A percentile compares a stretch with the other conserved stretches of the same genome.
phyloP scores from a whole-genome alignment of 2,888 invertebrate species.

The Cephus nigrinus region DNA sequence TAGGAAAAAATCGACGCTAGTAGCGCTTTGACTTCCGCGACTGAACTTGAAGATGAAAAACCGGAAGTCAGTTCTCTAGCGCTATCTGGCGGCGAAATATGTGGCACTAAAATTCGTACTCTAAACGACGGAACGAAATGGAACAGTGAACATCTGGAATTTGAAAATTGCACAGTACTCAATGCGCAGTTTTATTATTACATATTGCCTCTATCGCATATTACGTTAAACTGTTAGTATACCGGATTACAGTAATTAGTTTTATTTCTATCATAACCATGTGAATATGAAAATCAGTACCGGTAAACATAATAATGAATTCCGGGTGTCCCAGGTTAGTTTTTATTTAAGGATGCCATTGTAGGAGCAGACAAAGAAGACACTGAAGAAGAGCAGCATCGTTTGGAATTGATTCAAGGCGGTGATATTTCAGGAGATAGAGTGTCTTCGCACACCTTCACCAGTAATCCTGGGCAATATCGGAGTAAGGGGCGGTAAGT shows the following conservation, averaged over 20 bases:
- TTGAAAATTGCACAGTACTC: background rate
- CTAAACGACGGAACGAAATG: background rate
- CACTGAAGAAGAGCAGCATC: background rate
- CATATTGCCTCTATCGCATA: background rate
- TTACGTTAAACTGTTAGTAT: background rate
- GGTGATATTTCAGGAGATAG: background rate
- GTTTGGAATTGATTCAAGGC: background rate
- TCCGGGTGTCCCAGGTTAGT: background rate
- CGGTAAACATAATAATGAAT: background rate
- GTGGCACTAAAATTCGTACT: background rate
- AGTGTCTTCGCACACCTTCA: background rate
- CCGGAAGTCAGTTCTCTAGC: background rate
- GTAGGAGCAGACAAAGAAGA: background rate
- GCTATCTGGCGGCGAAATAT: background rate
- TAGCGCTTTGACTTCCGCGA: slow-evolving; percentile 36
- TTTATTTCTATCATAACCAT: no score
- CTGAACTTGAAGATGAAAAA: background rate
- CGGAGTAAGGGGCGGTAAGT: background rate
- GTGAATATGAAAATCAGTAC: background rate
- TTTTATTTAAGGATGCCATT: background rate
- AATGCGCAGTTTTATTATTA: background rate
- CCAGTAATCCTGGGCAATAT: background rate
- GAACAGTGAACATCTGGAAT: background rate
- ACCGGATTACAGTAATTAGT: no score
- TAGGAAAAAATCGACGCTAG: slow-evolving; percentile 33